A percentile compares a stretch with the other conserved stretches of the same genome.
Evolutionary conservation across 1,140 invertebrate species (phyloP).

Genomic region (Coptotermes formosanus): DNA sequence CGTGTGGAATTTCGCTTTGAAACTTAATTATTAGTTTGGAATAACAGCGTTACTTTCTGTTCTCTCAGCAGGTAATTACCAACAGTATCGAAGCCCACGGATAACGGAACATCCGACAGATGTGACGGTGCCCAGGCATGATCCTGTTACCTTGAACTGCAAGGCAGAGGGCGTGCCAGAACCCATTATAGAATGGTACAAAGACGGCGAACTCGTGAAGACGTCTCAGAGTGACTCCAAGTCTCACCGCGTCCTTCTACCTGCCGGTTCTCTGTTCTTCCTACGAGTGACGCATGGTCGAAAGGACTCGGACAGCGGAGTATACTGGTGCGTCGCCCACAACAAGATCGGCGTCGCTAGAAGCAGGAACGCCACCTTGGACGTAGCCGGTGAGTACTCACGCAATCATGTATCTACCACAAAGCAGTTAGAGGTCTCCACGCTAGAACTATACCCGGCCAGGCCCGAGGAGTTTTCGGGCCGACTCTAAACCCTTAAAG

Average conservation of each 20-base stretch:
- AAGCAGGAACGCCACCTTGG: conserved; percentile 79
- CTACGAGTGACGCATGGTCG: conserved; percentile 67
- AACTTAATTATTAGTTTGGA: too few species aligned
- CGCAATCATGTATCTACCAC: background rate
- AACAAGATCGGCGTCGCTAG: conserved; percentile 75
- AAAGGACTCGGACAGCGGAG: conserved; percentile 75
- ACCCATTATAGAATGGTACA: conserved; percentile 73
- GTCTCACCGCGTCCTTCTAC: conserved; percentile 64
- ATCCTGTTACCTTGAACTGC: conserved; percentile 76
- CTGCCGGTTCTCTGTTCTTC: conserved; percentile 81
- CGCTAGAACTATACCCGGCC: too few species aligned
- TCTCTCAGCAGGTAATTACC: background rate
- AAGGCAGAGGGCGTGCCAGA: conserved; percentile 69
- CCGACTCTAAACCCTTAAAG: too few species aligned
- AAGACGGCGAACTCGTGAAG: conserved; percentile 60
- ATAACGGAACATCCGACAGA: conserved; percentile 83
- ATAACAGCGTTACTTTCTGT: background rate
- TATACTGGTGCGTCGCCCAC: conserved; percentile 86
- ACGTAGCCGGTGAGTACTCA: conserved; percentile 73
- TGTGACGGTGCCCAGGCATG: conserved; percentile 77
- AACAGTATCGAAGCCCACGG: conserved; percentile 51
- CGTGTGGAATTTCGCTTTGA: too few species aligned
- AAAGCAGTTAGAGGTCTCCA: background rate
- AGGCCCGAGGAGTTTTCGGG: too few species aligned
- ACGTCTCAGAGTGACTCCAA: conserved; percentile 51